These are phyloP conservation scores for Menidia menidia DNA, from an alignment of 2,797 vertebrate species.

Conservation along the genomic window DNA sequence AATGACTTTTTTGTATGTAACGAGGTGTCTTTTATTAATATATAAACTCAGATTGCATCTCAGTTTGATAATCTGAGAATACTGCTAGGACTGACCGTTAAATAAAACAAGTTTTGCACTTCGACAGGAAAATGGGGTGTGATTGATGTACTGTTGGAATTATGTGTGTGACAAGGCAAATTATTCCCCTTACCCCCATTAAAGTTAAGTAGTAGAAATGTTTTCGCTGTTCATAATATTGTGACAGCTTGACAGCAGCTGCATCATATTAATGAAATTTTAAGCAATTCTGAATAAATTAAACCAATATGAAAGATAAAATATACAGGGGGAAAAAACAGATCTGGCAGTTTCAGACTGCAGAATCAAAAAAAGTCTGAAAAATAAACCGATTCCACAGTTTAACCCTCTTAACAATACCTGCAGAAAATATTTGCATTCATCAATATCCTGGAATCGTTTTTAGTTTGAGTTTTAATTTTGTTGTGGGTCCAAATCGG, in stretches of 20 bases:
- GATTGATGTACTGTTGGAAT: conserved; percentile 20
- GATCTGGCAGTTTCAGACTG: conserved; percentile 23
- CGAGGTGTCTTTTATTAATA: too few relatives aligned
- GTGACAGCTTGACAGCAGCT: conserved; percentile 59
- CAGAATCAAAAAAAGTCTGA: conserved; percentile 27
- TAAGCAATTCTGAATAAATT: conserved; percentile 43
- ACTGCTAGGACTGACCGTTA: background rate
- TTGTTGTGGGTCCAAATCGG: conserved; percentile 66
- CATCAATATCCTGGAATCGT: conserved; percentile 64
- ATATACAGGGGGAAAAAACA: conserved; percentile 9
- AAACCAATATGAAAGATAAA: conserved; percentile 38
- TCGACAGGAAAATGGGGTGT: conserved; percentile 3
- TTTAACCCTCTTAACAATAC: conserved; percentile 43
- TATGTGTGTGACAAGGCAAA: conserved; percentile 20
- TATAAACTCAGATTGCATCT: too few relatives aligned
- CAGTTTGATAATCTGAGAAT: background rate
- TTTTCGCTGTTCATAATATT: conserved; percentile 28
- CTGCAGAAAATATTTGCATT: conserved; percentile 57
- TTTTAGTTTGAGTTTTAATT: conserved; percentile 59
- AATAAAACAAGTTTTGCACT: background rate
- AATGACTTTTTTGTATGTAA: too few relatives aligned
- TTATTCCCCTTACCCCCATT: conserved; percentile 39
- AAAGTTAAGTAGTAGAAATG: conserved; percentile 25
- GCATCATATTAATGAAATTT: conserved; percentile 51
- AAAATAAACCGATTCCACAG: conserved; percentile 23